Conservation (phyloP, 2,888 invertebrate genomes). For the Nemapogon koenigi region DNA sequence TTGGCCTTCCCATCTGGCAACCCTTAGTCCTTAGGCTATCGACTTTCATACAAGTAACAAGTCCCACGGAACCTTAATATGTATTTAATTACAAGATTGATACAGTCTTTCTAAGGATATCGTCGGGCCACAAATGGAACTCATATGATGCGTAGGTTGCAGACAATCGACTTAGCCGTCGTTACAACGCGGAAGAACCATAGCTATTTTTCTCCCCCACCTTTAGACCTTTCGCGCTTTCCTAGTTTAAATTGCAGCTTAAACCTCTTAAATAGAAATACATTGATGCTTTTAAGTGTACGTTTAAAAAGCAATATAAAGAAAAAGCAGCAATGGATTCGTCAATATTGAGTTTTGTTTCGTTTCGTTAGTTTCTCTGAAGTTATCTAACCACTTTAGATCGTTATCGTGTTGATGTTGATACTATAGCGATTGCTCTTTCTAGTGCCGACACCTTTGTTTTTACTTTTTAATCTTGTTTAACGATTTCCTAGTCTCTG, state of each 20-base stretch:
- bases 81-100: neutral
- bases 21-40: neutral
- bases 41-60: neutral
- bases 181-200: constrained; percentile 8
- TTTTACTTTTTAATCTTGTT: no score
- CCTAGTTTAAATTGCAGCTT: neutral
- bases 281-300: neutral
- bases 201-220: constrained; percentile 4
- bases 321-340: neutral
- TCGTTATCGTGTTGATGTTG: neutral
- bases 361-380: neutral
- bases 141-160: constrained; percentile 5
- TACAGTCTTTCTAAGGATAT: no score
- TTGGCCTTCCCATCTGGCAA: no score
- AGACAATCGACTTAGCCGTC: constrained; percentile 8
- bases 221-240: neutral
- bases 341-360: neutral
- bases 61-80: neutral
- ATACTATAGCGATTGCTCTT: no score
- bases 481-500: no score
- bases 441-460: no score
- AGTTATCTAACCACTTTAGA: neutral
- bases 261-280: neutral
- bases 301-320: neutral
- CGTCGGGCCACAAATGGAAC: constrained; percentile 3